Base-by-base conservation (phyloP, 2,888 invertebrate species). In the Nomada goodeniana region DNA sequence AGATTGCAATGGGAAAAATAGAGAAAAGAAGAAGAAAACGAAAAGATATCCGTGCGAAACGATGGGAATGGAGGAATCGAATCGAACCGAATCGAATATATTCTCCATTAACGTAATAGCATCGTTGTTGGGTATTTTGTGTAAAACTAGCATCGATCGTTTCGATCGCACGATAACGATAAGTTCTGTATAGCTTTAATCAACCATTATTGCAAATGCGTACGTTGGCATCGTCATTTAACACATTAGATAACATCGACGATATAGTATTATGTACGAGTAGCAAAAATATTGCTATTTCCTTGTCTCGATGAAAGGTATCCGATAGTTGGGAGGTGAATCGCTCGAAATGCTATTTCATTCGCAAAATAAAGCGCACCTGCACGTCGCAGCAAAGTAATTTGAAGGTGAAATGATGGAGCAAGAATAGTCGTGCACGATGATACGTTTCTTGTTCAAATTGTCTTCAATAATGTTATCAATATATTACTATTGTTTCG, bases 231-330 rank as follows among this genome's bases (percentile, higher is more conserved):
- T 87, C 79, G 82, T 81, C 82, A 76, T 65, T 65, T 80, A 80
- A 80, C 74, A 80, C 65, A 80, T 80, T 86, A 80, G 77, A 82
- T 88, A 88, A 88, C 88, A 86, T 86, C 73, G 83, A 88, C 76
- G 86, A 88, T 86, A 83, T 88, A 88, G 80, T 80, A 86, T 88
- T 86, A 88, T 71, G 86, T 85, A 88, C 85, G 77, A 82, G 88
- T 88, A 88, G 88, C 88, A 88, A 88, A 88, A 88, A 88, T 88
- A 88, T 88, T 88, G 88, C 88, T 80, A 81, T 86, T 85, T 88
- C 79, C 83, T 81, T 85, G 76, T 80, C 75, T 69, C 78, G 81
- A 80, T 80, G 77, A 82, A 69, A 70, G 63, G 71, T 78, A 84
- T 80, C 75, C 60, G 68, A 76, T 80, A 57, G 57, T 78, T 65